Conservation (phyloP, 2,888 invertebrate genomes). For the Pandemis heparana region DNA sequence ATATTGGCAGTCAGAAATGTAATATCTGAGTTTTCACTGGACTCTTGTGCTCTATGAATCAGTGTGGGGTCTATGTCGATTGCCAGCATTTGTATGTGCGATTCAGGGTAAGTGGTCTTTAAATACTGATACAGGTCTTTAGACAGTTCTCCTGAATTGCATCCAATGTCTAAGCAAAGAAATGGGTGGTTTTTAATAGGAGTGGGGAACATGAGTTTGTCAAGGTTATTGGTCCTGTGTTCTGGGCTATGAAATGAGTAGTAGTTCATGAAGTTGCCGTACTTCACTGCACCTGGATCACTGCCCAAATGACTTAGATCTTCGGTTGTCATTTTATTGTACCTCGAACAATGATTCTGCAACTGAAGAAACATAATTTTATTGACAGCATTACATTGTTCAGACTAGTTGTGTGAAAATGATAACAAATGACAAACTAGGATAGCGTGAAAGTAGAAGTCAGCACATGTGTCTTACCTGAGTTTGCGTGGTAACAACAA, state of each 20-base stretch:
- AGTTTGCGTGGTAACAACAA: too few relatives aligned
- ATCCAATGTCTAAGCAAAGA: slow-evolving; percentile 90
- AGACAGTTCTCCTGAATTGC: slow-evolving; percentile 93
- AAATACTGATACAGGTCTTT: slow-evolving; percentile 84
- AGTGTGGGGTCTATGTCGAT: slow-evolving; percentile 91
- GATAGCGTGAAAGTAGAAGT: too few relatives aligned
- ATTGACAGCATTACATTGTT: background rate
- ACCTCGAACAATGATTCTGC: background rate
- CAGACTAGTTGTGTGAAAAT: too few relatives aligned
- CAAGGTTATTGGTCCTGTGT: slow-evolving; percentile 87
- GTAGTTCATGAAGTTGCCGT: slow-evolving; percentile 95
- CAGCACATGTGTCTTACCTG: too few relatives aligned
- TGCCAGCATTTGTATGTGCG: slow-evolving; percentile 84
- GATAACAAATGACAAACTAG: too few relatives aligned
- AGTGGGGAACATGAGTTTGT: slow-evolving; percentile 67
- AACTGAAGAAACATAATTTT: background rate
- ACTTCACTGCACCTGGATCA: slow-evolving; percentile 91
- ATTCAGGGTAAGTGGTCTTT: slow-evolving; percentile 64
- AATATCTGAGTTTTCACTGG: slow-evolving; percentile 76
- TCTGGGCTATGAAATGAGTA: slow-evolving; percentile 92
- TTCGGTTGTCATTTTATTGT: slow-evolving; percentile 43
- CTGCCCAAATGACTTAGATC: slow-evolving; percentile 78
- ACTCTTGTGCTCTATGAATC: slow-evolving; percentile 88
- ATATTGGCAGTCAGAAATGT: slow-evolving; percentile 87
- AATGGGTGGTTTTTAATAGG: slow-evolving; percentile 55